Evolutionary conservation across 2,113 vertebrate species (phyloP).

Genomic region (Paedocypris sp.): DNA sequence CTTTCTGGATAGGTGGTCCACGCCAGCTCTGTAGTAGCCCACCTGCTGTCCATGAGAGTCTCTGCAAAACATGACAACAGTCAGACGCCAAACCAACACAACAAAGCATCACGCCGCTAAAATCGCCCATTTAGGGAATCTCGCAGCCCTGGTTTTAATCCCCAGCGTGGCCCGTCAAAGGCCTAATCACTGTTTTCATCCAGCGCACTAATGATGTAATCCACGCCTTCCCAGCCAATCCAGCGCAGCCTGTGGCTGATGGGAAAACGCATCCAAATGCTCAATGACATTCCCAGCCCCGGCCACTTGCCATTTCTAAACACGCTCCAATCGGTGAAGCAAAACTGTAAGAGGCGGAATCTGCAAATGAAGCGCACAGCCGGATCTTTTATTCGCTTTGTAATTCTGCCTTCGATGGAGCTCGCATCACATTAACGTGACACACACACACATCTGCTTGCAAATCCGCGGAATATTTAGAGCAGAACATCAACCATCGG

Average conservation of each 20-base stretch:
- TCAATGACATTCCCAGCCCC: slow-evolving; percentile 33
- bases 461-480: slow-evolving; percentile 62
- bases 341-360: slow-evolving; percentile 43
- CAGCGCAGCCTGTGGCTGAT: slow-evolving; percentile 40
- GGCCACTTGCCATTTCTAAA: slow-evolving; percentile 43
- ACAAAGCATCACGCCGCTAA: background rate
- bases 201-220: slow-evolving; percentile 13
- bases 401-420: slow-evolving; percentile 45
- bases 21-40: slow-evolving; percentile 92
- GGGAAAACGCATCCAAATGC: slow-evolving; percentile 45
- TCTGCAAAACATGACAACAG: slow-evolving; percentile 65
- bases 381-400: slow-evolving; percentile 67
- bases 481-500: slow-evolving; percentile 42
- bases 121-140: background rate
- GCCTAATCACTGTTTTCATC: slow-evolving; percentile 20
- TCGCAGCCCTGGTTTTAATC: slow-evolving; percentile 22
- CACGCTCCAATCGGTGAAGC: slow-evolving; percentile 38
- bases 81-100: slow-evolving; percentile 6
- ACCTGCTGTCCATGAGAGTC: slow-evolving; percentile 96
- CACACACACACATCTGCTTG: slow-evolving; percentile 42
- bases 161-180: background rate
- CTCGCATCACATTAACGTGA: slow-evolving; percentile 44
- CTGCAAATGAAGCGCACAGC: slow-evolving; percentile 31
- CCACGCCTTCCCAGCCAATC: slow-evolving; percentile 10
- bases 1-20: slow-evolving; percentile 95